phyloP scores from a whole-genome alignment of 2,888 invertebrate species.

The Venusia cambrica region DNA sequence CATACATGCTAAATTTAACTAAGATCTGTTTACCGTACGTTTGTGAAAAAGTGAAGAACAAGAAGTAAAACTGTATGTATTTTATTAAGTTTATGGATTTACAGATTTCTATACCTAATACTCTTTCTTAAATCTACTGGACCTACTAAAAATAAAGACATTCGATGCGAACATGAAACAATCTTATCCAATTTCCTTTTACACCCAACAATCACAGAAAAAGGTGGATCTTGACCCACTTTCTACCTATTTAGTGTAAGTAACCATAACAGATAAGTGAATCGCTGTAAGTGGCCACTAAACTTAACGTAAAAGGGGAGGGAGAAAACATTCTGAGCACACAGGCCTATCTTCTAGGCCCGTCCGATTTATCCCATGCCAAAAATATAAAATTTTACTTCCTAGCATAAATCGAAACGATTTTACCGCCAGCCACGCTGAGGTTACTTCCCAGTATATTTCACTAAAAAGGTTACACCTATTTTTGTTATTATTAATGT shows the following conservation, averaged over 20 bases:
- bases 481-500: too few relatives aligned
- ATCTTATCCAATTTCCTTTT: constrained; percentile 14
- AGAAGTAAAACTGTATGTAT: too few relatives aligned
- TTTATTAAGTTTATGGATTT: too few relatives aligned
- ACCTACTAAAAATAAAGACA: constrained; percentile 5
- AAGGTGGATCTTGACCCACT: constrained; percentile 21
- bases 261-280: constrained; percentile 22
- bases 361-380: constrained; percentile 34
- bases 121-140: too few relatives aligned
- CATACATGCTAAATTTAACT: too few relatives aligned
- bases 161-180: constrained; percentile 4
- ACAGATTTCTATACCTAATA: too few relatives aligned
- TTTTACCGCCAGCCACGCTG: too few relatives aligned
- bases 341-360: constrained; percentile 11
- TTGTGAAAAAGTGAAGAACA: too few relatives aligned
- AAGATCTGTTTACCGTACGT: too few relatives aligned
- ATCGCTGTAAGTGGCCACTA: constrained; percentile 18
- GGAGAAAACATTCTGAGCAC: constrained; percentile 3
- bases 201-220: constrained; percentile 17
- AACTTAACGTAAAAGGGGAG: constrained; percentile 16
- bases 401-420: constrained; percentile 44
- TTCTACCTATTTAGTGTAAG: constrained; percentile 21
- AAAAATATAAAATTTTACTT: constrained; percentile 47
- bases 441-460: too few relatives aligned
- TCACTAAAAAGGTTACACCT: too few relatives aligned